Conservation (phyloP, 2,888 invertebrate genomes). For the Dorcus hopei region DNA sequence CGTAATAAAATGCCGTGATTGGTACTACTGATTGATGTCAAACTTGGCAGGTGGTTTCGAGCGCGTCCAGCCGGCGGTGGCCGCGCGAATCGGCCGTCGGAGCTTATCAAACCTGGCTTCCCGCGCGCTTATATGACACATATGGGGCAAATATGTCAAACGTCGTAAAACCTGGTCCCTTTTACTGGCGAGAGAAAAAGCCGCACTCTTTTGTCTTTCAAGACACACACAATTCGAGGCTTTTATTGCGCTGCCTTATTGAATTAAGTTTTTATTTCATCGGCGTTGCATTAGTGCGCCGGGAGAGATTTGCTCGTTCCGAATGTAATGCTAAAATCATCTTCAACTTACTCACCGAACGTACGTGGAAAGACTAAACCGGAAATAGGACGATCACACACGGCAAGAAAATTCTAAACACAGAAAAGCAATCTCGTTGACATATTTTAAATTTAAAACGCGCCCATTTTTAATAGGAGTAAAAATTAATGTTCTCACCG, state of each 20-base stretch:
- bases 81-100: neutral
- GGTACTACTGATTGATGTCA: conserved; percentile 27
- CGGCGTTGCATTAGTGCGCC: neutral
- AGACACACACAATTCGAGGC: neutral
- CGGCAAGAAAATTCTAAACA: too few relatives aligned
- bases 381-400: too few relatives aligned
- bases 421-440: too few relatives aligned
- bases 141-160: conserved; percentile 26
- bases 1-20: conserved; percentile 28
- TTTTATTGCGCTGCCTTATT: neutral
- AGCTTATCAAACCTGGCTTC: conserved; percentile 17
- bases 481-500: too few relatives aligned
- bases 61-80: neutral
- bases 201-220: conserved; percentile 9
- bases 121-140: conserved; percentile 23
- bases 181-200: conserved; percentile 21
- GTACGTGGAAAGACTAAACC: too few relatives aligned
- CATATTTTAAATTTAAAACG: too few relatives aligned
- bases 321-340: too few relatives aligned
- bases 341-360: too few relatives aligned
- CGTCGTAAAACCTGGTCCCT: conserved; percentile 25
- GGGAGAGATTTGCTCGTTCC: too few relatives aligned
- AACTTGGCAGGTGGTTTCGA: conserved; percentile 20
- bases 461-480: too few relatives aligned
- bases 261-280: neutral